Percentiles rank a stretch among this genome's conserved stretches.
These are phyloP conservation scores for Drosophila hydei DNA, from an alignment of 1,140 invertebrate genomes.

Conservation along the genomic window DNA sequence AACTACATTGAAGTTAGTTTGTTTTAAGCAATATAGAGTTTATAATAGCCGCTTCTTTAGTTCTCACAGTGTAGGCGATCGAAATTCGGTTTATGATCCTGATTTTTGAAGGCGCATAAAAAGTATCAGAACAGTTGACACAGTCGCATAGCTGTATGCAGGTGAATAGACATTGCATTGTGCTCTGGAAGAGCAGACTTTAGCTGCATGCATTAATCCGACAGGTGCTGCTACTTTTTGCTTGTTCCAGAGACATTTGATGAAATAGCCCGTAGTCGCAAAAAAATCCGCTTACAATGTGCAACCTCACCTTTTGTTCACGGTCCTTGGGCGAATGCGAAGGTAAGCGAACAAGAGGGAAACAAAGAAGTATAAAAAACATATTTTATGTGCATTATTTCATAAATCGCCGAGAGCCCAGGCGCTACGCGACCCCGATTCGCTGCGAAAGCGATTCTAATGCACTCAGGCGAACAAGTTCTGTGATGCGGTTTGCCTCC, in stretches of 20 bases:
- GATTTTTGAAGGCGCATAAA: too few species aligned
- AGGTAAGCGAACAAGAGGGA: constrained; percentile 36
- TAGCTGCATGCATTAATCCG: constrained; percentile 1
- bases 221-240: constrained; percentile 47
- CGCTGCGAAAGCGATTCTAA: constrained; percentile 60
- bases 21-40: neutral
- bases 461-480: constrained; percentile 65
- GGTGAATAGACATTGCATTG: neutral
- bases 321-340: constrained; percentile 9
- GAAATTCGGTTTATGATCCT: too few species aligned
- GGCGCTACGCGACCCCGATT: constrained; percentile 24
- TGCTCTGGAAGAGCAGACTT: neutral
- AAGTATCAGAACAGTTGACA: too few species aligned
- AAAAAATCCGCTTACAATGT: constrained; percentile 35
- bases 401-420: constrained; percentile 69
- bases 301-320: constrained; percentile 46
- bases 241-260: constrained; percentile 54
- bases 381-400: constrained; percentile 65
- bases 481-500: constrained; percentile 23
- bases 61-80: too few species aligned
- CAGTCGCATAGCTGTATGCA: neutral
- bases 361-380: constrained; percentile 55
- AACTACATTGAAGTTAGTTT: neutral
- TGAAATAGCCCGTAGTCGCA: constrained; percentile 51
- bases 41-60: too few species aligned